Evolutionary conservation across 2,888 invertebrate species (phyloP), one percentile per base, ranked within the genome.

Genomic region (Metacarcinus magister): DNA sequence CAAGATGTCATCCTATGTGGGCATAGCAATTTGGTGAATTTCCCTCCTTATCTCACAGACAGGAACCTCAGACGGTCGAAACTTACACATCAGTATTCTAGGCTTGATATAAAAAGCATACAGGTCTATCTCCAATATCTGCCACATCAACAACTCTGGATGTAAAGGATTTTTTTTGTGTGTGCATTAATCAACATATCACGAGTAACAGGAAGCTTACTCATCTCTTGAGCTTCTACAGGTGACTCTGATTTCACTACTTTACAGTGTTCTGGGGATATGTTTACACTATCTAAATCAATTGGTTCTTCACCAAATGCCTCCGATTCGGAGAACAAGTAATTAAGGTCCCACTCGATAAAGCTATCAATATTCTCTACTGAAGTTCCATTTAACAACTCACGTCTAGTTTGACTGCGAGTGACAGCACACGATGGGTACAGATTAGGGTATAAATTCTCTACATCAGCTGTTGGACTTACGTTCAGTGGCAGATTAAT

Each of bases 121-220:
- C 67, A 67, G 67, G 67, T 67, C 67, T 67, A 67, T 67, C 67
- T 16, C 67, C 67, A 67, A 67, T 67, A 67, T 16, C 67, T 67
- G 67, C 67, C 67, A 67, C 67, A 67, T 67, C n/a, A n/a, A n/a
- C 10, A 67, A 19, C 67, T 67, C 67, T 67, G 67, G 67, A 67
- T 19, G 19, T 67, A 67, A 67, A 67, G 67, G 19, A 67, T 16
- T 10, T 67, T 67, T 16, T 16, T 67, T 89, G 13, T 19, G n/a
- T 89, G 89, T n/a, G 89, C 19, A 23, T 89, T 28, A 89, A 89
- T 89, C 89, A 89, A 89, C 89, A 89, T 89, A 89, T 28, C 28
- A 89, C 28, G 89, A 89, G 89, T 89, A n/a, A 89, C 89, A 23
- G 89, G 89, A n/a, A 89, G 19, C 19, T 89, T 89, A 89, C 28